phyloP scores from a whole-genome alignment of 1,140 invertebrate species.

The Drosophila ironensis region DNA sequence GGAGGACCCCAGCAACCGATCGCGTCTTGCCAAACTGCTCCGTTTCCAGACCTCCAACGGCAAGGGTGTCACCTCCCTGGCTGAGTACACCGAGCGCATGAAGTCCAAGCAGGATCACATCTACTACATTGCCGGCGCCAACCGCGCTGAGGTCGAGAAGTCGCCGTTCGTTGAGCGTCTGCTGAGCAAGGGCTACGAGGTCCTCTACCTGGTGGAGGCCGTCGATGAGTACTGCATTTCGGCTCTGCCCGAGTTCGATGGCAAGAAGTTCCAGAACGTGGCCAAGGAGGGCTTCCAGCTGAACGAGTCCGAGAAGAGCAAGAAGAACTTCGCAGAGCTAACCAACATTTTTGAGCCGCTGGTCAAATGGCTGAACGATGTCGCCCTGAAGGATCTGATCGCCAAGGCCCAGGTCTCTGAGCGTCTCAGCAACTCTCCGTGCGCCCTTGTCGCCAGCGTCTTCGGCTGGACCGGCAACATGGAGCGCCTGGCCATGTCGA shows the following conservation, averaged over 20 bases:
- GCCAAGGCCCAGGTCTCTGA: slow-evolving; percentile 94
- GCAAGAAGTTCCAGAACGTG: slow-evolving; percentile 99
- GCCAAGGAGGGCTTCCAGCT: slow-evolving; percentile 98
- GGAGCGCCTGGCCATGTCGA: slow-evolving; percentile 97
- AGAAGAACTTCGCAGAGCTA: slow-evolving; percentile 91
- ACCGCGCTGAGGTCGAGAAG: slow-evolving; percentile 92
- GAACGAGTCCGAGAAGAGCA: slow-evolving; percentile 91
- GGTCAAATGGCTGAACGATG: slow-evolving; percentile 94
- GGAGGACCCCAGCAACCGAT: slow-evolving; percentile 98
- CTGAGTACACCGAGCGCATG: slow-evolving; percentile 97
- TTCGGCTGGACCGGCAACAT: slow-evolving; percentile 99
- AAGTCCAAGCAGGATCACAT: slow-evolving; percentile 98
- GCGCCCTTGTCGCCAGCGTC: slow-evolving; percentile 97
- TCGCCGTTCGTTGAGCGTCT: slow-evolving; percentile 98
- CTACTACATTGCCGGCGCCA: slow-evolving; percentile 97
- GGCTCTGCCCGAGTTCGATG: slow-evolving; percentile 98
- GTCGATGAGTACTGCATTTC: slow-evolving; percentile 99
- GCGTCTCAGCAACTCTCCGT: slow-evolving; percentile 95
- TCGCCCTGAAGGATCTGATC: slow-evolving; percentile 92
- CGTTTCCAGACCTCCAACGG: slow-evolving; percentile 94
- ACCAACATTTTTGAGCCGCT: slow-evolving; percentile 94
- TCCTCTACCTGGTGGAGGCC: slow-evolving; percentile 97
- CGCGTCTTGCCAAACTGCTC: slow-evolving; percentile 96
- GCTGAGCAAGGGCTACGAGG: slow-evolving; percentile 97
- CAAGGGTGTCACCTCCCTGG: slow-evolving; percentile 88